Base-by-base conservation (phyloP, 1,140 invertebrate species). In the Zaprionus gabonicus region DNA sequence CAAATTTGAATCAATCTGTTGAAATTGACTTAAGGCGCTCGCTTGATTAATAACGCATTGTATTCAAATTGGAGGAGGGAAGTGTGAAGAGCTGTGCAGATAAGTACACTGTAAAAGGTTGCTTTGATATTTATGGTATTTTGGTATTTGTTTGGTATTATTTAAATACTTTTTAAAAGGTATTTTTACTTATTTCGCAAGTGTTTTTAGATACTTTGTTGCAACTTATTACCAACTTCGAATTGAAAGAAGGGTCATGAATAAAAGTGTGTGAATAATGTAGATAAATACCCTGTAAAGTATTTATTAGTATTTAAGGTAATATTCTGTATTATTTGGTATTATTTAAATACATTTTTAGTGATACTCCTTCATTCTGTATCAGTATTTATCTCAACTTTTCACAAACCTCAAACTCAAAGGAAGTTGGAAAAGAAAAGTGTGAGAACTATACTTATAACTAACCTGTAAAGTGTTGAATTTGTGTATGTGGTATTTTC, bases 1-100 rank as follows among this genome's bases (percentile, higher is more conserved):
- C 85, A 85, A 90, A 90, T 90, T 90, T 82, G 86, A 90, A 90
- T 90, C 85, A 90, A 90, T 90, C 84, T 90, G 85, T 81, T 90
- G 86, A 90, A 90, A 90, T 90, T 85, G 86, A 90, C 85, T 90
- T 90, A 82, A 82, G 85, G 85, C 81, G 81, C 73, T 82, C 72
- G 62, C 79, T 79, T 90, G 86, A 90, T 90, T 90, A 90, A 90
- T 90, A 84, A 73, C 71, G 41, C 71, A 87, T 87, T 88, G 81
- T 90, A 83, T 81, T 70, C 69, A 84, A 87, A 86, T 64, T 31
- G n/a, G 41, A 10, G 41, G 1, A n/a, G 38, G 38, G 7, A 44
- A 38, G 31, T 56, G 38, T 55, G 60, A 44, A 17, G 6, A n/a
- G n/a, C n/a, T 17, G n/a, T 44, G 3, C n/a, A 28, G 13, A 31